phyloP scores from a whole-genome alignment of 2,888 invertebrate species.

The Philereme transversata region DNA sequence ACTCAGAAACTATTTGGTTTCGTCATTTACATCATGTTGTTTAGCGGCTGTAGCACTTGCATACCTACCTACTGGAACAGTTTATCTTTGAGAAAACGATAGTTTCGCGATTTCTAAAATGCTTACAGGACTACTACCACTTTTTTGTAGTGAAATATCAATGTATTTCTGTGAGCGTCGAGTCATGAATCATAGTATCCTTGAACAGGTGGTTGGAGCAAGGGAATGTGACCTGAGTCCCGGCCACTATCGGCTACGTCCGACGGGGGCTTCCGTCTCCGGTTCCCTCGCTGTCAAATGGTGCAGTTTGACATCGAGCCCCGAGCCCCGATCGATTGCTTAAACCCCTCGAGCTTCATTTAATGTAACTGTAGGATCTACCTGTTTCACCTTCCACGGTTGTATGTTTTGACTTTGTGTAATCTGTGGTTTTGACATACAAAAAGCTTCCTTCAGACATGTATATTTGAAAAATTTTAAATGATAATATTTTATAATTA shows the following conservation, averaged over 20 bases:
- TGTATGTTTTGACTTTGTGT: no score
- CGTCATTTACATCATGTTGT: no score
- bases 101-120: no score
- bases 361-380: neutral
- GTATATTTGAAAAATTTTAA: no score
- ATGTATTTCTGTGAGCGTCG: neutral
- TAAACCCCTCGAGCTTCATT: slow-evolving; percentile 14
- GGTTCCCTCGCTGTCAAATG: slow-evolving; percentile 41
- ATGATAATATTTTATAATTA: no score
- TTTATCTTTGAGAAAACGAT: no score
- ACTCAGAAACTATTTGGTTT: no score
- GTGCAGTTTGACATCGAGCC: slow-evolving; percentile 17
- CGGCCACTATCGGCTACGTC: slow-evolving; percentile 48
- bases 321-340: slow-evolving; percentile 7
- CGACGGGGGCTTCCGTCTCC: slow-evolving; percentile 52
- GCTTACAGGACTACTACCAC: no score
- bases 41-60: no score
- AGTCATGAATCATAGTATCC: neutral
- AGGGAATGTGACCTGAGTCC: slow-evolving; percentile 44
- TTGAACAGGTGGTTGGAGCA: slow-evolving; percentile 29
- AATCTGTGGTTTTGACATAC: no score
- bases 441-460: no score
- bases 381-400: neutral
- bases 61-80: no score
- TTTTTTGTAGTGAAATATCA: neutral